Evolutionary conservation across 2,113 vertebrate genomes (phyloP), one percentile per base, ranked within the genome.

Genomic region (Proteles cristata): DNA sequence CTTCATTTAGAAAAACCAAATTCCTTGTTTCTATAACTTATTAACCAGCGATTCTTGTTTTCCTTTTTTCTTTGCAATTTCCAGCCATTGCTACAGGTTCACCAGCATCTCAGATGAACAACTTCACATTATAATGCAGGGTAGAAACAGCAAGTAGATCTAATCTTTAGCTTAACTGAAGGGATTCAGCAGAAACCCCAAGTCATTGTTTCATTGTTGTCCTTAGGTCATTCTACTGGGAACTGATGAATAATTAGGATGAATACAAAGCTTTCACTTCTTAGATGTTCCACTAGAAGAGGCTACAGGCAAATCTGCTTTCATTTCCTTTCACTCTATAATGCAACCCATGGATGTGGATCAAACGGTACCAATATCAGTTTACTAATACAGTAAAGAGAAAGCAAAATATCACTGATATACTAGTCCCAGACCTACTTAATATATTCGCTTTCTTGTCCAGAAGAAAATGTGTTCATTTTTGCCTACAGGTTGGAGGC

Each of bases 331-430:
- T 15, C 35, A 33, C 39, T 69, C 43, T 84, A 43, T 58, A 71
- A 82, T 31, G 45, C 7, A 81, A 50, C n/a, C 35, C 28, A 8
- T 6, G 26, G 45, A 7, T 58, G n/a, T 33, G 35, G 11, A 63
- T 58, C 15, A 58, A 71, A 58, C 26, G 9, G 7, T 10, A 55
- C 31, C 68, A 39, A 28, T 26, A 23, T 26, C 25, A 4, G 84
- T 77, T 1, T 94, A 96, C 90, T 96, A 92, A 95, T 69, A 93
- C 0, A 31, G 0, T 14, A 93, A 95, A 94, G 15, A 93, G 53
- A 93, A 61, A 43, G 43, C 19, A 85, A 61, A 73, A 28, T 23
- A 17, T 39, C 88, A 45, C 14, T 25, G 28, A 50, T n/a, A 5
- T 0, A 3, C 23, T 21, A n/a, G 45, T 16, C 61, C 23, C 7